Evolutionary conservation across 1,140 invertebrate genomes (phyloP).

Genomic region (Drosophila kepulauana): DNA sequence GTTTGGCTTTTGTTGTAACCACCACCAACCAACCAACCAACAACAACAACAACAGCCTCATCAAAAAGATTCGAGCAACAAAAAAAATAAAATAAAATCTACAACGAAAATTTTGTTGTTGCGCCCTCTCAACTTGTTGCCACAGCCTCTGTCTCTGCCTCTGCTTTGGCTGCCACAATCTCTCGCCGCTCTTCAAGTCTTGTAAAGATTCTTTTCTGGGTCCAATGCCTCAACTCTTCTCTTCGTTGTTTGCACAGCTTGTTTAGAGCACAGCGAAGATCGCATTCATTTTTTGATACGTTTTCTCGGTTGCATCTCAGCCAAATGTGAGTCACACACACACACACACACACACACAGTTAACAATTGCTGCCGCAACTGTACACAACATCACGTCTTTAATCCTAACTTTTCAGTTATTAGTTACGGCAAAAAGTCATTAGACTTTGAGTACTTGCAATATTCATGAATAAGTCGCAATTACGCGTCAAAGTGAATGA

Average conservation of each 20-base stretch:
- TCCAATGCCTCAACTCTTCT: constrained; percentile 21
- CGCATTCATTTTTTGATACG: constrained; percentile 2
- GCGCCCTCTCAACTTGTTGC: constrained; percentile 25
- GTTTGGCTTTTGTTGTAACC: constrained; percentile 71
- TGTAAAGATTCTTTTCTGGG: constrained; percentile 53
- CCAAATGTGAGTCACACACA: constrained; percentile 13
- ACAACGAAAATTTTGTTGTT: constrained; percentile 18
- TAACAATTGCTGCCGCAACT: constrained; percentile 5
- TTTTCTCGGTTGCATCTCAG: constrained; percentile 4
- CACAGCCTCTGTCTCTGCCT: constrained; percentile 28
- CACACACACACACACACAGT: background rate
- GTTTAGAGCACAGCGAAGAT: background rate
- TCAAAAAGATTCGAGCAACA: constrained; percentile 65
- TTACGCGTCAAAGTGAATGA: background rate
- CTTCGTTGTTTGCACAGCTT: constrained; percentile 40
- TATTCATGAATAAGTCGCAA: constrained; percentile 2
- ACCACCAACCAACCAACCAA: too few relatives aligned
- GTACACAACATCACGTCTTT: background rate
- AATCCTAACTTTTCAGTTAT: too few relatives aligned
- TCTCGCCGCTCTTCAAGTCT: constrained; percentile 52
- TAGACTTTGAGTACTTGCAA: background rate
- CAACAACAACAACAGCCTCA: constrained; percentile 35
- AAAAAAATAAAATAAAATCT: constrained; percentile 48
- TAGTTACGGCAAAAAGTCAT: background rate
- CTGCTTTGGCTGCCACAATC: constrained; percentile 9